A percentile compares a stretch with the other conserved stretches of the same genome.
phyloP scores from a whole-genome alignment of 2,888 invertebrate genomes.

The Rhogogaster chlorosoma region DNA sequence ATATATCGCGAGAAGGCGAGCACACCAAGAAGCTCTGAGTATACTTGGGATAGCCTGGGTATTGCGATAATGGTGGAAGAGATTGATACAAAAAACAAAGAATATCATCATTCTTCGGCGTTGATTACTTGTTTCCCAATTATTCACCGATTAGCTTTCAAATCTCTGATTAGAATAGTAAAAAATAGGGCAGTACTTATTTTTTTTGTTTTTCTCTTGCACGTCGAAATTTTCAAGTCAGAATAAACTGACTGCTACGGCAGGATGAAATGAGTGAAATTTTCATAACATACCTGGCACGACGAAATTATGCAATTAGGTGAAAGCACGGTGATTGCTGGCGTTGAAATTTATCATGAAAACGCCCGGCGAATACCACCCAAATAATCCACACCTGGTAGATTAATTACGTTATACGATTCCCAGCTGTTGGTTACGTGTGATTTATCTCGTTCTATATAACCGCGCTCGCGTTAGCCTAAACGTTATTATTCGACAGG shows the following conservation, averaged over 20 bases:
- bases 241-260: not conserved
- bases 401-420: conserved; percentile 48
- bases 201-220: not conserved
- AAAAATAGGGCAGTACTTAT: no score
- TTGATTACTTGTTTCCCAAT: not conserved
- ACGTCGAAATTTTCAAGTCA: not conserved
- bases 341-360: conserved; percentile 44
- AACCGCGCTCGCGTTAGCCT: conserved; percentile 61
- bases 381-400: conserved; percentile 65
- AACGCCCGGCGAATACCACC: conserved; percentile 58
- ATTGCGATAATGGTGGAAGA: conserved; percentile 66
- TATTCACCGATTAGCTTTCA: not conserved
- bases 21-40: conserved; percentile 57
- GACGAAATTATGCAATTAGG: conserved; percentile 40
- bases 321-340: not conserved
- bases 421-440: conserved; percentile 70
- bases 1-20: conserved; percentile 50
- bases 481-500: not conserved
- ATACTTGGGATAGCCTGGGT: conserved; percentile 62
- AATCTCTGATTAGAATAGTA: not conserved
- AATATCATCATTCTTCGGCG: no score
- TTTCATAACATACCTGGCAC: not conserved
- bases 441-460: conserved; percentile 72
- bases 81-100: conserved; percentile 63
- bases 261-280: not conserved